A percentile compares a stretch with the other conserved stretches of the same genome.
Evolutionary conservation across 1,140 invertebrate species (phyloP).

Genomic region (Caenorhabditis briggsae): DNA sequence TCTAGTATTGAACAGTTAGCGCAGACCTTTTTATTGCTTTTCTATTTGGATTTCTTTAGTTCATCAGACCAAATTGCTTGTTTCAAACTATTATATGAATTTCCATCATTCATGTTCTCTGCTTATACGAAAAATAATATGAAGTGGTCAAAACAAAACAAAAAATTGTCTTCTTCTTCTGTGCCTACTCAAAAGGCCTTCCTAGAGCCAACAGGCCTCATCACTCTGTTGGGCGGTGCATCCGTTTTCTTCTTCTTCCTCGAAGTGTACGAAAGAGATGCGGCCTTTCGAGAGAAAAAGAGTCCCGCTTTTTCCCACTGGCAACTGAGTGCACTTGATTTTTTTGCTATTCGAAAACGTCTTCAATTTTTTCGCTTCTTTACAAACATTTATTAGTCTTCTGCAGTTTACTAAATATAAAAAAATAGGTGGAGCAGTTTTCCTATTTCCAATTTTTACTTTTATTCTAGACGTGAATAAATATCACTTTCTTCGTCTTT

Average conservation of each 20-base stretch:
- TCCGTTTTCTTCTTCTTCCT: conserved; percentile 1
- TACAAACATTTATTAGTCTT: not conserved
- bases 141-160: conserved; percentile 24
- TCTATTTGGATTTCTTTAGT: too few relatives aligned
- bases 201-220: not conserved
- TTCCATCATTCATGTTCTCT: not conserved
- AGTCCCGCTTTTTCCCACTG: conserved; percentile 4
- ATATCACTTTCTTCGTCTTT: not conserved
- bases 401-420: not conserved
- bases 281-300: not conserved
- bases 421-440: too few relatives aligned
- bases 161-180: not conserved
- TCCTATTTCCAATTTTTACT: not conserved
- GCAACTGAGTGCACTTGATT: conserved; percentile 49
- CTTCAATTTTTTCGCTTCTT: conserved; percentile 21
- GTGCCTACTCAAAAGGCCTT: not conserved
- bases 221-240: conserved; percentile 24
- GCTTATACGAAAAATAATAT: not conserved
- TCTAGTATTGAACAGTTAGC: too few relatives aligned
- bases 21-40: too few relatives aligned
- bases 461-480: not conserved
- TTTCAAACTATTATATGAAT: not conserved
- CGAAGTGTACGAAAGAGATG: conserved; percentile 52
- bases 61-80: not conserved
- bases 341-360: not conserved